Evolutionary conservation across 2,888 invertebrate genomes (phyloP), one percentile per base, ranked within the genome.

Genomic region (Mesorhabditis spiculigera): DNA sequence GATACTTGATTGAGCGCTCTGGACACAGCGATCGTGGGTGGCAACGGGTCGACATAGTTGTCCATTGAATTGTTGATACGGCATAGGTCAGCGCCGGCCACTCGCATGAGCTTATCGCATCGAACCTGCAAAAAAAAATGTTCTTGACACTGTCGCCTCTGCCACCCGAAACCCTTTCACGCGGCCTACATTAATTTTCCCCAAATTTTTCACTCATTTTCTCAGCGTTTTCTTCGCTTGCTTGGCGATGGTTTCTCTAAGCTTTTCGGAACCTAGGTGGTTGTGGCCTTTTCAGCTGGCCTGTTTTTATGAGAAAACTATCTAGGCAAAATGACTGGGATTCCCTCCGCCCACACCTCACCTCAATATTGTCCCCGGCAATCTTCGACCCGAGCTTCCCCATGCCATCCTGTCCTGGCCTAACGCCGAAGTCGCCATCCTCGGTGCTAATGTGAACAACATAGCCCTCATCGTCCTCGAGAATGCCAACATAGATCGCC

Each of bases 21-120:
- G 74, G 72, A 45, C 70, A 78, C 66, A 75, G 78, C 5, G 73
- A 75, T 63, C 74, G 64, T 44, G 76, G 68, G 64, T 75, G 75
- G 68, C 75, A 78, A n/a, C 8, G 58, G 58, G 8, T 50, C n/a
- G n/a, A 50, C 58, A 13, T 50, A n/a, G 8, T n/a, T 10, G n/a
- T 50, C 58, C 58, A 50, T 50, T 3, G n/a, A 50, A n/a, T 50
- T 50, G 58, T 50, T 50, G n/a, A 50, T 50, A n/a, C 58, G 58
- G 58, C 58, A 50, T 50, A 13, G 58, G n/a, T 50, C 58, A n/a
- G 58, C n/a, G 58, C 58, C 58, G 58, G 58, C 58, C 8, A 50
- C 58, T 50, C n/a, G 10, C 58, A 50, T 1, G n/a, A 50, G n/a
- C n/a, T 50, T 50, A 50, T 50, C 58, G n/a, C 58, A 13, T 50